A percentile compares a stretch with the other conserved stretches of the same genome.
Evolutionary conservation across 2,888 invertebrate species (phyloP).

Genomic region (Himalopsyche tibetana): DNA sequence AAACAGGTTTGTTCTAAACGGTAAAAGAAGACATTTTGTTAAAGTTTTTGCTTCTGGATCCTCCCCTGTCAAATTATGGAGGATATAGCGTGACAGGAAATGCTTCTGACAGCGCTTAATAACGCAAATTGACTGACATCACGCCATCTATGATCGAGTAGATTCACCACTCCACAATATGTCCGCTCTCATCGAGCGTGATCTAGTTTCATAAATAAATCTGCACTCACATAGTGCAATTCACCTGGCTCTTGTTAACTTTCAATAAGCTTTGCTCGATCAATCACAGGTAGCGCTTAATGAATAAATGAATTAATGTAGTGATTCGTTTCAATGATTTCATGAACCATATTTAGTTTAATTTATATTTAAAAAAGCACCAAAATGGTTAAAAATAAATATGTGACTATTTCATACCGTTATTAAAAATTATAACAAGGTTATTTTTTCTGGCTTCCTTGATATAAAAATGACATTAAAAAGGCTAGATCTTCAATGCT

Average conservation of each 20-base stretch:
- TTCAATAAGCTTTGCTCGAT: slow-evolving; percentile 48
- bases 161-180: slow-evolving; percentile 49
- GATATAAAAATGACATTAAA: no score
- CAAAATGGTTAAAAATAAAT: no score
- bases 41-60: slow-evolving; percentile 36
- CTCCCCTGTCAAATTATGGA: slow-evolving; percentile 56
- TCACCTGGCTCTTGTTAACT: slow-evolving; percentile 17
- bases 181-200: slow-evolving; percentile 59
- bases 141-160: slow-evolving; percentile 63
- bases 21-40: neutral
- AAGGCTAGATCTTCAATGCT: no score
- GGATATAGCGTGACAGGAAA: slow-evolving; percentile 64
- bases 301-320: neutral
- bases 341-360: no score
- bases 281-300: slow-evolving; percentile 51
- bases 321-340: neutral
- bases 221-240: slow-evolving; percentile 52
- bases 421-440: no score
- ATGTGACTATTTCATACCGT: no score
- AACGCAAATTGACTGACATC: slow-evolving; percentile 65
- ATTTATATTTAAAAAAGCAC: no score
- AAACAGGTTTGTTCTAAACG: neutral
- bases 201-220: slow-evolving; percentile 64
- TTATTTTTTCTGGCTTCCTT: no score
- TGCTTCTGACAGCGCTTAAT: slow-evolving; percentile 64